These are phyloP conservation scores for Icerya purchasi DNA, from an alignment of 2,888 invertebrate genomes.

Conservation along the genomic window DNA sequence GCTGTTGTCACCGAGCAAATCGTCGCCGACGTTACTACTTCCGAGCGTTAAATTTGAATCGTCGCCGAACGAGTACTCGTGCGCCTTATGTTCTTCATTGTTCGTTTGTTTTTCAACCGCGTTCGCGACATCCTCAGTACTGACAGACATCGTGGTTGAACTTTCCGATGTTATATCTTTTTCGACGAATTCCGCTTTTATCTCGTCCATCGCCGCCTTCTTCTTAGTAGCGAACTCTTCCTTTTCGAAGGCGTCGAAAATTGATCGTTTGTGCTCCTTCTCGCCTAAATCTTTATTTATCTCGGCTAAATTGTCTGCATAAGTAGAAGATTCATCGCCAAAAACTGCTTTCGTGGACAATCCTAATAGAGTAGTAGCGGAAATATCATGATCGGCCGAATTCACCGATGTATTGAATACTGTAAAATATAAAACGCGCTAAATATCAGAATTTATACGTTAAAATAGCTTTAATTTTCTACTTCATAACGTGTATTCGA, in stretches of 20 bases:
- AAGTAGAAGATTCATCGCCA: slow-evolving; percentile 10
- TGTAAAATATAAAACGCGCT: neutral
- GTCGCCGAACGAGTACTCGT: neutral
- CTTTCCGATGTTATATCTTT: neutral
- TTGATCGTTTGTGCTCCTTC: neutral
- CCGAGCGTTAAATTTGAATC: too few relatives aligned
- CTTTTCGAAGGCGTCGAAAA: neutral
- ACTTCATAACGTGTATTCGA: too few relatives aligned
- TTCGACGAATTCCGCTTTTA: too few relatives aligned
- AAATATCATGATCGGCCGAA: neutral
- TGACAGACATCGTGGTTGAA: neutral
- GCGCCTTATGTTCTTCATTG: neutral
- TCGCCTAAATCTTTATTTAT: neutral
- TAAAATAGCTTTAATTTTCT: too few relatives aligned
- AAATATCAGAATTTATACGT: too few relatives aligned
- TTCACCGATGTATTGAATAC: neutral
- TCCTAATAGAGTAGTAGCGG: neutral
- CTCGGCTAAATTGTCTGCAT: slow-evolving; percentile 4
- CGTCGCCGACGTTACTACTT: neutral
- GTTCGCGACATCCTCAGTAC: neutral
- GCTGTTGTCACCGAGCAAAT: neutral
- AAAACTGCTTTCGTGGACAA: slow-evolving; percentile 6
- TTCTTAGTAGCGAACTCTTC: neutral
- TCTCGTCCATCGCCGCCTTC: neutral
- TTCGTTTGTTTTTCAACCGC: neutral